Evolutionary conservation across 2,113 vertebrate genomes (phyloP).

Genomic region (Megaleporinus macrocephalus): DNA sequence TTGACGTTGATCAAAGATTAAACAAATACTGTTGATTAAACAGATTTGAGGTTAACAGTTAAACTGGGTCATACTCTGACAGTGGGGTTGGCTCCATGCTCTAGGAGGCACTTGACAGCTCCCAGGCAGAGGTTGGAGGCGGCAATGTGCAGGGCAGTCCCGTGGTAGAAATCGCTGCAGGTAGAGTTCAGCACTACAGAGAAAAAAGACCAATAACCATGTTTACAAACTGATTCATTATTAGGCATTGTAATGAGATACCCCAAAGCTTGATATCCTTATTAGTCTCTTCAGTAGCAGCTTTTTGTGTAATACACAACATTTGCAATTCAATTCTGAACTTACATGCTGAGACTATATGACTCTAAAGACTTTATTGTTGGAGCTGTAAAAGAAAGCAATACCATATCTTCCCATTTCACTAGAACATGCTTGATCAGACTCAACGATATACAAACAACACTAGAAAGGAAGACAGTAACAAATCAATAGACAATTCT

Average conservation of each 20-base stretch:
- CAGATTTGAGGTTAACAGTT: background rate
- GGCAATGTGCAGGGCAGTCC: slow-evolving; percentile 90
- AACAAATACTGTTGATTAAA: background rate
- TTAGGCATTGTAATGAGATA: background rate
- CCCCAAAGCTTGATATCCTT: slow-evolving; percentile 3
- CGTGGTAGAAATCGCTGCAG: slow-evolving; percentile 90
- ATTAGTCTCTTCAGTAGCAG: slow-evolving; percentile 10
- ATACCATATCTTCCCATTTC: background rate
- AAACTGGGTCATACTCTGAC: slow-evolving; percentile 77
- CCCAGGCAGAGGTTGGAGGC: slow-evolving; percentile 94
- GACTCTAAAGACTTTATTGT: too few relatives aligned
- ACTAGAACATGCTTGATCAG: background rate
- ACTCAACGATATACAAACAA: background rate
- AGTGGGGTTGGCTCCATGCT: slow-evolving; percentile 88
- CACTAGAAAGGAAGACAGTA: background rate
- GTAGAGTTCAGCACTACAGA: slow-evolving; percentile 88
- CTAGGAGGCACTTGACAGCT: slow-evolving; percentile 88
- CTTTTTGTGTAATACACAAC: background rate
- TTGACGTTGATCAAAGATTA: too few relatives aligned
- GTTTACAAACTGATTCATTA: background rate
- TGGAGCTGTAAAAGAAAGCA: background rate
- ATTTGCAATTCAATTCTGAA: background rate
- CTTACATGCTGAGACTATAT: background rate
- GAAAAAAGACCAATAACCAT: background rate
- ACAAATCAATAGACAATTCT: slow-evolving; percentile 12